phyloP scores from a whole-genome alignment of 2,113 vertebrate species.

The Podarcis cretensis region DNA sequence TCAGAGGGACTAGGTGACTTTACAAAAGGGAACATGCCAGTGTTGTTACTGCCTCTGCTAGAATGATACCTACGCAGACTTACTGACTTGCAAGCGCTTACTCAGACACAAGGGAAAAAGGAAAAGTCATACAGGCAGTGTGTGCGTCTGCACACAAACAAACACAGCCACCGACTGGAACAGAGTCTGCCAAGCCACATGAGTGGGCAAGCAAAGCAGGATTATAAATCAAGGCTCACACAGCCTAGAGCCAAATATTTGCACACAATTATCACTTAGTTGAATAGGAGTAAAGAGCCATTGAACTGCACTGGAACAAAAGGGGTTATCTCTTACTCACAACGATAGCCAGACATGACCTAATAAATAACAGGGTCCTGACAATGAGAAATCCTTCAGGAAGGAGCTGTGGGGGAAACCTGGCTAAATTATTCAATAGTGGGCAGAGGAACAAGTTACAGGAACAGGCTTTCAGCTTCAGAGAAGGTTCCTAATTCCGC shows the following conservation, averaged over 20 bases:
- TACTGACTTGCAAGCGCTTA: background rate
- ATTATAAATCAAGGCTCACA: background rate
- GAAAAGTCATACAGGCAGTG: background rate
- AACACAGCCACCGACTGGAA: background rate
- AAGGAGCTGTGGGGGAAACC: slow-evolving; percentile 6
- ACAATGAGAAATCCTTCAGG: slow-evolving; percentile 10
- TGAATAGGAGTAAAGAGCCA: background rate
- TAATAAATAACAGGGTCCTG: background rate
- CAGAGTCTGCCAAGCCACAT: slow-evolving; percentile 8
- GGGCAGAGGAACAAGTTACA: slow-evolving; percentile 12
- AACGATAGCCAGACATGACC: background rate
- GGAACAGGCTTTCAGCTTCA: slow-evolving; percentile 16
- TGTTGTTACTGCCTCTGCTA: background rate
- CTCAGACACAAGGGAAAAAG: background rate
- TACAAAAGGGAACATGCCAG: background rate
- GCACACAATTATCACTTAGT: background rate
- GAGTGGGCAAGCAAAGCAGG: background rate
- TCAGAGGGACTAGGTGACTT: background rate
- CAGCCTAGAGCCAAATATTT: slow-evolving; percentile 44
- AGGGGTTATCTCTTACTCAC: slow-evolving; percentile 28
- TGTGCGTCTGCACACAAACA: background rate
- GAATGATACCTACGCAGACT: background rate
- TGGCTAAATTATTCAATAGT: background rate
- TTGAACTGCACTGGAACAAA: slow-evolving; percentile 22
- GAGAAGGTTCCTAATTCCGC: rapidly evolving